These are phyloP conservation scores for Pterobdella sp. DNA, from an alignment of 2,888 invertebrate species.

Conservation along the genomic window DNA sequence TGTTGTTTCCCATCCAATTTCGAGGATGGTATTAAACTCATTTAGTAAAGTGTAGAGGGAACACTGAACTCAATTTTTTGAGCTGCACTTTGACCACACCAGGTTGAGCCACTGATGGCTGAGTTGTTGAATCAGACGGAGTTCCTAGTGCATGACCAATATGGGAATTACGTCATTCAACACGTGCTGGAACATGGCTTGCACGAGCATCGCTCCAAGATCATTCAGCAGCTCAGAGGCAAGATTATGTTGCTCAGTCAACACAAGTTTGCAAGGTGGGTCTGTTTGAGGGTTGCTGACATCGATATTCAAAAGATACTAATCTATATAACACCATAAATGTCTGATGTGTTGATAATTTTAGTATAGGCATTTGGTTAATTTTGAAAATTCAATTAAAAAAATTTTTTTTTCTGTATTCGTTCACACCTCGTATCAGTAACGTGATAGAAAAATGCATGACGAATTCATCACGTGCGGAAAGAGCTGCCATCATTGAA, in stretches of 20 bases:
- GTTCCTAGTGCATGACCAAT: conserved; percentile 78
- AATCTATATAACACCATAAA: no score
- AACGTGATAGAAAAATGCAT: conserved; percentile 99
- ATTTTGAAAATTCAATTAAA: no score
- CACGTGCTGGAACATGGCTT: conserved; percentile 96
- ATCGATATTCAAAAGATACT: no score
- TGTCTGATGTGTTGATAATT: no score
- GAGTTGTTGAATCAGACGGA: conserved; percentile 92
- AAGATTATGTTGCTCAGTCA: conserved; percentile 89
- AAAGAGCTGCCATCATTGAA: conserved; percentile 87
- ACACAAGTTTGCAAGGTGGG: conserved; percentile 83
- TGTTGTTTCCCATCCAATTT: no score
- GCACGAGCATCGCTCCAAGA: conserved; percentile 87
- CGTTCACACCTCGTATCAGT: conserved; percentile 54
- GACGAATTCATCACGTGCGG: conserved; percentile 84
- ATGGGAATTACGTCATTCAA: conserved; percentile 65
- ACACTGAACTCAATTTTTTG: background rate
- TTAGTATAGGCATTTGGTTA: no score
- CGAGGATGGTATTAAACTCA: no score
- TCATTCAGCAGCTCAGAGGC: conserved; percentile 77
- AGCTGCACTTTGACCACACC: background rate
- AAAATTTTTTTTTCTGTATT: background rate
- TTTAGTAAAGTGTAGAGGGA: no score
- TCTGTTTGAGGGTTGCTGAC: background rate
- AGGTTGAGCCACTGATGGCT: conserved; percentile 68